Base-by-base conservation (phyloP, 2,113 vertebrate species). In the Archilochus colubris region DNA sequence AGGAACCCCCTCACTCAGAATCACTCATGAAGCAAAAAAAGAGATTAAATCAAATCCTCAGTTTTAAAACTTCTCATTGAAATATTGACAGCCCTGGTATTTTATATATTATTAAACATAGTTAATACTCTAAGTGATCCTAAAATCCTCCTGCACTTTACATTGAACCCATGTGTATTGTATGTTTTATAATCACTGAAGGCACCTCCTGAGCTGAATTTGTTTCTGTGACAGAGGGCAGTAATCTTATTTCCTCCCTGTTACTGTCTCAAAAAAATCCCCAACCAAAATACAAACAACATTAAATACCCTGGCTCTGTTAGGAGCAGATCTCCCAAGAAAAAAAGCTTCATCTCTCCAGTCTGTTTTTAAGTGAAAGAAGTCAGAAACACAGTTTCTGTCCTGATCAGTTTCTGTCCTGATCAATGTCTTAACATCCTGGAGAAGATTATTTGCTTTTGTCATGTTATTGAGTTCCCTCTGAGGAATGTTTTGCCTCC, bases 371-470 rank as follows among this genome's bases (percentile, higher is more conserved):
- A 12, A 58, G 17, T 31, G 24, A 40, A 72, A 54, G 25, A 57
- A 50, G 54, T 51, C 33, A 76, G 40, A 31, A 82, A 48, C 43
- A 31, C 31, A 28, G 46, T 28, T 89, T 75, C 57, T 94, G 58
- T 73, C 63, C 75, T 58, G 54, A 82, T 82, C 31, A 28, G 46
- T 31, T 89, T 75, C 61, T 94, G 58, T 73, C 63, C 75, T 58
- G 54, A 82, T 82, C 82, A 76, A 31, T 66, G 50, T 79, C 50
- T 75, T 79, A 76, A 2, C 73, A 66, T 54, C 30, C 67, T 25
- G 30, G 19, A 85, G 66, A 72, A 68, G 31, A 69, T 83, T 54
- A 28, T 69, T 80, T 74, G 63, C 36, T 76, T 93, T 93, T 87
- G 57, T 85, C 36, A 63, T n/a, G 28, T 54, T 55, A 82, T 1